These are phyloP conservation scores for Phanerotoma sp. DNA, from an alignment of 2,888 invertebrate species.

Conservation along the genomic window DNA sequence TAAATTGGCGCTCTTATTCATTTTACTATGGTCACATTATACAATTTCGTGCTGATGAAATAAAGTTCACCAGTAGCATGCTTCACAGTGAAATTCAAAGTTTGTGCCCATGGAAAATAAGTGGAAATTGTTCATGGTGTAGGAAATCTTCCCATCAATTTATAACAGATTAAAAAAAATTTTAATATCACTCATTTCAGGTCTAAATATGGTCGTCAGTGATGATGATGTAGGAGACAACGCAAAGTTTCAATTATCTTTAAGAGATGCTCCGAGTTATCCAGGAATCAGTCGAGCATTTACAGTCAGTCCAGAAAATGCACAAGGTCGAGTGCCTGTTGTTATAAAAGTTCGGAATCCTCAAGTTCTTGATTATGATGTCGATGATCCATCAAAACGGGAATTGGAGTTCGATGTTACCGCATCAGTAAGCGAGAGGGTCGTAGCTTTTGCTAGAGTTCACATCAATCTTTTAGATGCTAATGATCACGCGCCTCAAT, in stretches of 20 bases:
- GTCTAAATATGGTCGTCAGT: slow-evolving; percentile 71
- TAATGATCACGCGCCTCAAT: slow-evolving; percentile 78
- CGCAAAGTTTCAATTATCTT: slow-evolving; percentile 67
- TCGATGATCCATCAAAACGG: slow-evolving; percentile 63
- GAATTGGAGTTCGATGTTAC: slow-evolving; percentile 70
- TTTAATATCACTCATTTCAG: slow-evolving; percentile 48
- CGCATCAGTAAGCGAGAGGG: slow-evolving; percentile 61
- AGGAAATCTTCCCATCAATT: no score
- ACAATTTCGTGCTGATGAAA: no score
- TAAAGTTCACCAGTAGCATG: no score
- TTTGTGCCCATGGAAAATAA: no score
- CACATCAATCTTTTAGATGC: slow-evolving; percentile 71
- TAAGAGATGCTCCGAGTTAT: slow-evolving; percentile 61
- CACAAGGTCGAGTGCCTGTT: slow-evolving; percentile 73
- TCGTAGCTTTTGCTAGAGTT: slow-evolving; percentile 63
- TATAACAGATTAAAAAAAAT: no score
- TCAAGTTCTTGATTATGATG: slow-evolving; percentile 71
- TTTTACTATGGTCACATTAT: no score
- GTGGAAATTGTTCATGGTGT: no score
- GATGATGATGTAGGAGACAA: slow-evolving; percentile 75
- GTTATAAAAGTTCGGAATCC: slow-evolving; percentile 71
- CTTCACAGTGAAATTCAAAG: no score
- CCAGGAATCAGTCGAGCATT: slow-evolving; percentile 51
- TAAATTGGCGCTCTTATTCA: no score
- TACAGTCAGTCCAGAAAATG: slow-evolving; percentile 66